Evolutionary conservation across 2,888 invertebrate species (phyloP).

Genomic region (Imbricaverruca yamaguchii): DNA sequence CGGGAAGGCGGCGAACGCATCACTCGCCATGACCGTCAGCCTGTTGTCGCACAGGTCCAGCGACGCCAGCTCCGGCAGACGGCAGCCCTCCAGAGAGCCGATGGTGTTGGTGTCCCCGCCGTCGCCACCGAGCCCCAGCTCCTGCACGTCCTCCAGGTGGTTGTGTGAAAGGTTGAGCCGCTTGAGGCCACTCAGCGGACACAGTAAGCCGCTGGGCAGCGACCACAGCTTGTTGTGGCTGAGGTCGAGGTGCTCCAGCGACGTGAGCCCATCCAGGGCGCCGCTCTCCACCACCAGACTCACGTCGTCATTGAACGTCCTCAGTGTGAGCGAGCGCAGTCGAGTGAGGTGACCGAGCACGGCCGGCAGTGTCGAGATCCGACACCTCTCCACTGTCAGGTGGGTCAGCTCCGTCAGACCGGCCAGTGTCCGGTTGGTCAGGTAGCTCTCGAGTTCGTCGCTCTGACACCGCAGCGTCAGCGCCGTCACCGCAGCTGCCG

Average conservation of each 20-base stretch:
- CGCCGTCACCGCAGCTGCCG: conserved; percentile 28
- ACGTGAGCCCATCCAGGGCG: conserved; percentile 66
- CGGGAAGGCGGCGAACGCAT: conserved; percentile 60
- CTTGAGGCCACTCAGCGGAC: conserved; percentile 56
- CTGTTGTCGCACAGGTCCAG: conserved; percentile 68
- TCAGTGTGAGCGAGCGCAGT: conserved; percentile 56
- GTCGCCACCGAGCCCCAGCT: conserved; percentile 61
- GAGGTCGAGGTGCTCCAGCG: conserved; percentile 69
- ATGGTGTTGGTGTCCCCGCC: conserved; percentile 19
- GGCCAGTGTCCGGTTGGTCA: conserved; percentile 39
- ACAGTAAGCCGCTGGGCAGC: conserved; percentile 63
- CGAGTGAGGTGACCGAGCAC: conserved; percentile 60
- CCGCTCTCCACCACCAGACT: conserved; percentile 65
- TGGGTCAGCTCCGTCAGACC: conserved; percentile 60
- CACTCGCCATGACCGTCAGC: conserved; percentile 60
- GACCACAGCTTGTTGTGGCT: conserved; percentile 74
- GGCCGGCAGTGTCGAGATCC: conserved; percentile 64
- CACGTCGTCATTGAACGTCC: conserved; percentile 72
- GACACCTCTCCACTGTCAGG: conserved; percentile 65
- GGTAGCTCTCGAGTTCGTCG: conserved; percentile 66
- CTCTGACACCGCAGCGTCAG: conserved; percentile 56
- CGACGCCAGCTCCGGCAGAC: conserved; percentile 37
- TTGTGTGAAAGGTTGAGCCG: conserved; percentile 66
- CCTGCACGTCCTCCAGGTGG: conserved; percentile 65
- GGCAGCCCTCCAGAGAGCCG: conserved; percentile 33